Conservation (phyloP, 2,113 vertebrate genomes). For the Marmota flaviventris region DNA sequence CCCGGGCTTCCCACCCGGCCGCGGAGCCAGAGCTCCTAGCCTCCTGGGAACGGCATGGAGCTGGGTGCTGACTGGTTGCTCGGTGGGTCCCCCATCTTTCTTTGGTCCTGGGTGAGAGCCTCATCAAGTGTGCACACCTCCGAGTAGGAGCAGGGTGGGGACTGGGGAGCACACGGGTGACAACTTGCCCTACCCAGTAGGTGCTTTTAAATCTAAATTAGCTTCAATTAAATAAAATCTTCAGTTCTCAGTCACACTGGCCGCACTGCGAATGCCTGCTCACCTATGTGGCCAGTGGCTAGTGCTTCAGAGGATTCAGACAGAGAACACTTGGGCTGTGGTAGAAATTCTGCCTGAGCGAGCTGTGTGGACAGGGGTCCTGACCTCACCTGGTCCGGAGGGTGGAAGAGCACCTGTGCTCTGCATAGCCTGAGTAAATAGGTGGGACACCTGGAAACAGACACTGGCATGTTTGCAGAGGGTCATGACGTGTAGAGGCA, state of each 20-base stretch:
- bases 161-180: too few species aligned
- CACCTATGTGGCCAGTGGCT: neutral
- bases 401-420: neutral
- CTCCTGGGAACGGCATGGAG: neutral
- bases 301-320: accelerated
- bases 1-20: neutral
- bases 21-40: neutral
- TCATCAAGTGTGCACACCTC: neutral
- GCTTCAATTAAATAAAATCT: neutral
- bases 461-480: neutral
- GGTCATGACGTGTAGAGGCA: neutral
- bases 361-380: neutral
- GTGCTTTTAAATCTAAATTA: neutral
- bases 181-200: too few species aligned
- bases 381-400: neutral
- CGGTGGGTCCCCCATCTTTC: neutral
- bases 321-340: neutral
- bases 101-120: neutral
- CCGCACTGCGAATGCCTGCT: neutral
- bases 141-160: neutral
- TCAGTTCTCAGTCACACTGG: neutral
- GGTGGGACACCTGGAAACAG: neutral
- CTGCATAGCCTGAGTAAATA: neutral
- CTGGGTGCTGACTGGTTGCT: neutral
- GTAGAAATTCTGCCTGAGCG: neutral